Evolutionary conservation across 2,113 vertebrate species (phyloP).

Genomic region (Nycticebus coucang): DNA sequence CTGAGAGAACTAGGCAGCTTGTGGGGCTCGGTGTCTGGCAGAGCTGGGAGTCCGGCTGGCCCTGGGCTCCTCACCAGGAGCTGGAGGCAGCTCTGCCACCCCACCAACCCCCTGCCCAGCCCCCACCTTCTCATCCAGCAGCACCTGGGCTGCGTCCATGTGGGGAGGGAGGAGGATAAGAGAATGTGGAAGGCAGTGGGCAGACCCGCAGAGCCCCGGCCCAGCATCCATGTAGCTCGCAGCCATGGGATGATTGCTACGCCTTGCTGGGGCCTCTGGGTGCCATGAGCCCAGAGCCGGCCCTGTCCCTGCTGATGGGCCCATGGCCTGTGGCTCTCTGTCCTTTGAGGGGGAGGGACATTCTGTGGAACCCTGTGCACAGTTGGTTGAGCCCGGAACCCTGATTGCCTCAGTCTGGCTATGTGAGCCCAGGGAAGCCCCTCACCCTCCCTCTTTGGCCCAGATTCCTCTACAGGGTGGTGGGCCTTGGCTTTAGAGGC

Average conservation of each 20-base stretch:
- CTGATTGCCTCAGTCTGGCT: neutral
- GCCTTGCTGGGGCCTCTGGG: rapidly evolving
- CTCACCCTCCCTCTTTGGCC: neutral
- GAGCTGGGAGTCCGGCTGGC: neutral
- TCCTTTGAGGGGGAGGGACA: neutral
- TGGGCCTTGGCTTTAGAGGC: neutral
- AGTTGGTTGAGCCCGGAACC: neutral
- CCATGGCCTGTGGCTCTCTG: neutral
- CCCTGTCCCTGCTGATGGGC: neutral
- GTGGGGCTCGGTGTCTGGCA: neutral
- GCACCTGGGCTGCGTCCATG: neutral
- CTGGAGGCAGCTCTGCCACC: neutral
- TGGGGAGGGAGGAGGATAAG: neutral
- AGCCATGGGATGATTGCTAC: neutral
- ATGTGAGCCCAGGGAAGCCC: neutral
- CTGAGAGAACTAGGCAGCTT: neutral
- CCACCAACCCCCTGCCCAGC: rapidly evolving
- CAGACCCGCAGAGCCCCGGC: rapidly evolving
- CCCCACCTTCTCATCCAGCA: neutral
- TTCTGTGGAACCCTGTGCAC: neutral
- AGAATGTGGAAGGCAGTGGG: neutral
- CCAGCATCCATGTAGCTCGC: neutral
- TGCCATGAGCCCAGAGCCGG: neutral
- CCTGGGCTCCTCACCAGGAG: neutral
- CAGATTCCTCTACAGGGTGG: neutral